Base-by-base conservation (phyloP, 2,888 invertebrate species). In the Trachelus troglodyta region DNA sequence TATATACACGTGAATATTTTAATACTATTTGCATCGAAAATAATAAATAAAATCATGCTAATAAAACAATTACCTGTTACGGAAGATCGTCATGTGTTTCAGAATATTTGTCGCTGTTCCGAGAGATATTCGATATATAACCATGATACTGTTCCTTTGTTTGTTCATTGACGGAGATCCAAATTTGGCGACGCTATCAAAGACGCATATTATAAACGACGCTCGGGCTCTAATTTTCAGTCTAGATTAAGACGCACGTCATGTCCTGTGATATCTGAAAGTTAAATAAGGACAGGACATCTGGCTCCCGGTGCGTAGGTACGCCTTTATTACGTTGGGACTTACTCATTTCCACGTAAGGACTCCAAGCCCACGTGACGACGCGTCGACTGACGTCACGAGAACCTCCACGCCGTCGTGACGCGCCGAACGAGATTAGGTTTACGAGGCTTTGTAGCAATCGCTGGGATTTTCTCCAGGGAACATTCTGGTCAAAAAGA, bases 381-480 rank as follows among this genome's bases (percentile, higher is more conserved):
- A 68, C 34, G 79, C 74, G 80, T 78, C n/a, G 34, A 37, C 73
- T 76, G 79, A 84, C 84, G 86, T 85, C 85, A 85, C 84, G 81
- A 77, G 80, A 80, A 81, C 79, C 77, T 84, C 79, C 40, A 80
- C 87, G 86, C 85, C 86, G 87, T 86, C 84, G 82, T 79, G 76
- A 81, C 79, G 81, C 81, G 83, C 79, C 77, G 77, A 83, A 85
- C 82, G 79, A 84, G 83, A 85, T 85, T 84, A 85, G 85, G 81
- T 81, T 83, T 74, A 77, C 78, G 71, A 31, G 71, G 71, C 31
- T 56, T 9, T 56, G 56, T 23, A 56, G 56, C 56, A 23, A 23
- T 56, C 56, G 23, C 56, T 56, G 9, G 9, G 23, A 56, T 56
- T 56, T 56, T 56, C 56, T 56, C 23, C 56, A 9, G 56, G 56